These are phyloP conservation scores for Nesometra sesokonis DNA, from an alignment of 35 echinoderm and acorn worm species.

Conservation along the genomic window DNA sequence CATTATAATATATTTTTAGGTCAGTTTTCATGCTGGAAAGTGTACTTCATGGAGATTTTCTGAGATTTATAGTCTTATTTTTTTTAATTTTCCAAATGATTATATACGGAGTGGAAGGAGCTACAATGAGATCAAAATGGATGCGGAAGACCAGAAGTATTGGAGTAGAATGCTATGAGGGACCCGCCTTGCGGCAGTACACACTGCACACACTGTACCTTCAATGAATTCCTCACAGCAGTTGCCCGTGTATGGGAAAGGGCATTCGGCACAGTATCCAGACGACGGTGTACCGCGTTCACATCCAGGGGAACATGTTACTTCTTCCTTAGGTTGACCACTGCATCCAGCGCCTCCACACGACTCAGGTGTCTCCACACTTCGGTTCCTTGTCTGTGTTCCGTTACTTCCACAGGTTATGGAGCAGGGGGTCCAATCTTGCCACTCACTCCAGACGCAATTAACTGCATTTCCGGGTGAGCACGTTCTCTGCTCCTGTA, in stretches of 20 bases:
- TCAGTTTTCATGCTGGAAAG: no score
- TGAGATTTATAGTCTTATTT: no score
- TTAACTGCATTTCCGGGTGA: background rate
- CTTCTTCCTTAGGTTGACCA: background rate
- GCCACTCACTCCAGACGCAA: background rate
- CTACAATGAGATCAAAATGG: no score
- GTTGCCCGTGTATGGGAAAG: background rate
- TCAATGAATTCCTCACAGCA: background rate
- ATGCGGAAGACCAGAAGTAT: no score
- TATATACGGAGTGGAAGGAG: no score
- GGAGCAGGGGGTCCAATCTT: background rate
- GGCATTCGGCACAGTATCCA: background rate
- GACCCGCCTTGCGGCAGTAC: no score
- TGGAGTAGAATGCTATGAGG: no score
- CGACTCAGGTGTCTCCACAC: background rate
- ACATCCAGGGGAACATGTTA: background rate
- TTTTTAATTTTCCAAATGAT: no score
- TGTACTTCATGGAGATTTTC: no score
- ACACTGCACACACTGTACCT: no score
- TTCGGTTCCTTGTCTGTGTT: background rate
- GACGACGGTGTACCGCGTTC: background rate
- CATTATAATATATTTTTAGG: no score
- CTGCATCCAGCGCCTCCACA: background rate
- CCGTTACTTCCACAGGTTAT: background rate
- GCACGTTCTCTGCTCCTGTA: no score